A percentile compares a stretch with the other conserved stretches of the same genome.
phyloP scores from a whole-genome alignment of 2,888 invertebrate genomes.

The Ectropis crepuscularia region DNA sequence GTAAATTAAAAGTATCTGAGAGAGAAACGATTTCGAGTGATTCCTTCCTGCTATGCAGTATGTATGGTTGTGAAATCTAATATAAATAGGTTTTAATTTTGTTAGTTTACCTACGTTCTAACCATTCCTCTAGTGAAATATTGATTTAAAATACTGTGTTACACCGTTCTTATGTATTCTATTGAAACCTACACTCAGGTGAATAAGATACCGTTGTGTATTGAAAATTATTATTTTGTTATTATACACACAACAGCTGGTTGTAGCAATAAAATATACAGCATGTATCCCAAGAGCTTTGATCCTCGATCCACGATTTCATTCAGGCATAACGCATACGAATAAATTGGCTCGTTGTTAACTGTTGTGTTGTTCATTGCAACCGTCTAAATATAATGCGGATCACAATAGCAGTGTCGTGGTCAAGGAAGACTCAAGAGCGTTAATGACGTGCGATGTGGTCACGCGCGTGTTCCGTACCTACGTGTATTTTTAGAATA shows the following conservation, averaged over 20 bases:
- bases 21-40: no score
- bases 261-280: background rate
- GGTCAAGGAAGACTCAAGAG: conserved; percentile 76
- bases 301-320: conserved; percentile 10
- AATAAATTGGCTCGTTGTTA: conserved; percentile 27
- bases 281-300: conserved; percentile 2
- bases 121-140: no score
- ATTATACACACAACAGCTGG: no score
- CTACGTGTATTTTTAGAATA: conserved; percentile 66
- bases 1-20: no score
- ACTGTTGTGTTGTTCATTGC: conserved; percentile 55
- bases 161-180: no score
- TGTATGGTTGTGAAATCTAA: no score
- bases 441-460: conserved; percentile 68
- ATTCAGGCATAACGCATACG: conserved; percentile 25
- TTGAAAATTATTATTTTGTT: no score
- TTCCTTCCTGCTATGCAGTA: no score
- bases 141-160: background rate
- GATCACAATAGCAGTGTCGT: conserved; percentile 80
- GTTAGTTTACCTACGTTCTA: no score
- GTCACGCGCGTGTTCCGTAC: conserved; percentile 64
- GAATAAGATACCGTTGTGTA: no score
- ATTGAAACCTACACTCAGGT: no score
- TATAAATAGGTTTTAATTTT: no score
- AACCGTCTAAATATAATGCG: conserved; percentile 75